Base-by-base conservation (phyloP, 2,888 invertebrate genomes). In the Leucozona laternaria region DNA sequence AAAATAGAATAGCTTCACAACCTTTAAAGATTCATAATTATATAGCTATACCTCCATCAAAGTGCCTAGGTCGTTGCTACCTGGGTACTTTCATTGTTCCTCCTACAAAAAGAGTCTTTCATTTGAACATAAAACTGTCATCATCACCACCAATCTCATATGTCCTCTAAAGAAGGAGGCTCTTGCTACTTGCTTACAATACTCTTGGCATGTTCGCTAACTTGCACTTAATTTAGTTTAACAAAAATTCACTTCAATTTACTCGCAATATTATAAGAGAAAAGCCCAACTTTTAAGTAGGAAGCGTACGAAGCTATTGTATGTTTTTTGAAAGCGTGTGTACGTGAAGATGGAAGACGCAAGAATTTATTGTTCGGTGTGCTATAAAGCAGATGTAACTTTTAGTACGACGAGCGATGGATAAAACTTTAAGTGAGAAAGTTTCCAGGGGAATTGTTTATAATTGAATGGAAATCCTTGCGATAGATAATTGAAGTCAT, bases 401-500 rank as follows among this genome's bases (percentile, higher is more conserved):
- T 53, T 48, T 15, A 28, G n/a, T 11, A 53, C 10, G 48, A 20
- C 2, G 34, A 34, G 34, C 25, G 20, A 25, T 48, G 58, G 77
- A 70, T 37, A 78, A 13, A 53, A 78, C 50, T 78, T 79, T 50
- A 6, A 20, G 37, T 22, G 57, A 48, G 45, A 64, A 64, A 79
- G 45, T 79, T 79, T 57, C 34, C 28, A 48, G 11, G 45, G 15
- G 34, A 28, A 79, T 64, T 64, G 62, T 57, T 62, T 55, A 64
- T 79, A 79, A 79, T 79, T 72, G 64, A 79, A 79, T 79, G 62
- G 57, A 57, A 79, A 79, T 71, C 43, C 55, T 55, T 79, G 25
- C 53, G 45, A 72, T 62, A 60, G 50, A 43, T 40, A 57, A 62
- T 43, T 71, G 31, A 62, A 71, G 62, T 45, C 22, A 34, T 78